Evolutionary conservation across 2,797 vertebrate genomes (phyloP).

Genomic region (Spondyliosoma cantharus): DNA sequence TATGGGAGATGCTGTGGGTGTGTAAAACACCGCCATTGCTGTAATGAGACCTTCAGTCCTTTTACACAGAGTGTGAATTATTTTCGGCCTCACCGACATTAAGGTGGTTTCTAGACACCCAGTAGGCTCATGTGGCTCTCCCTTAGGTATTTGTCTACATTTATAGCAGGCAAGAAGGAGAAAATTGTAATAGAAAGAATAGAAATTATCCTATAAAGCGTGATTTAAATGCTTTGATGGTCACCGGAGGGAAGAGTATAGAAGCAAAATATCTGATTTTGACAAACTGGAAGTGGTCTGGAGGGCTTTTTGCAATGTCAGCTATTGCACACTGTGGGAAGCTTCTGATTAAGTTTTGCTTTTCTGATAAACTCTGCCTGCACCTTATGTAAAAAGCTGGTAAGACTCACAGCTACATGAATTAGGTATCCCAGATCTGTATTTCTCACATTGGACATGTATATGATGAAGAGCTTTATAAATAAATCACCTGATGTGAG

Average conservation of each 20-base stretch:
- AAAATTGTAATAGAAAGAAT: not conserved
- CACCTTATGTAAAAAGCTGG: too few relatives aligned
- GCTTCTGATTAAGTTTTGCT: not conserved
- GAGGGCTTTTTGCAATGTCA: not conserved
- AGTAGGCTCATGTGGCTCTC: not conserved
- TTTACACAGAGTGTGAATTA: not conserved
- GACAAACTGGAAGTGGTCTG: not conserved
- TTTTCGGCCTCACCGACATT: slow-evolving; percentile 1
- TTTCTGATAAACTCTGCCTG: not conserved
- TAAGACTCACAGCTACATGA: not conserved
- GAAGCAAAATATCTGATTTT: not conserved
- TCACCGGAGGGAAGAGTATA: not conserved
- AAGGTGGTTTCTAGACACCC: not conserved
- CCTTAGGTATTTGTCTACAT: not conserved
- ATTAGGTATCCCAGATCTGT: not conserved
- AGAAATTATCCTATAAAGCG: not conserved
- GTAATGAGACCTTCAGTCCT: slow-evolving; percentile 2
- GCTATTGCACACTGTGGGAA: not conserved
- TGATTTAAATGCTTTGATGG: not conserved
- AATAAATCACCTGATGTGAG: not conserved
- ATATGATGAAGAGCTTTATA: not conserved
- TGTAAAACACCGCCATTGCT: slow-evolving; percentile 8
- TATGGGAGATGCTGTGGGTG: slow-evolving; percentile 52
- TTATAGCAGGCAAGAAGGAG: not conserved
- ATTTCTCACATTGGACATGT: not conserved